Percentiles rank a stretch among this genome's conserved stretches.
Conservation (phyloP, 1,140 invertebrate species). For the Drosophila quadrilineata region DNA sequence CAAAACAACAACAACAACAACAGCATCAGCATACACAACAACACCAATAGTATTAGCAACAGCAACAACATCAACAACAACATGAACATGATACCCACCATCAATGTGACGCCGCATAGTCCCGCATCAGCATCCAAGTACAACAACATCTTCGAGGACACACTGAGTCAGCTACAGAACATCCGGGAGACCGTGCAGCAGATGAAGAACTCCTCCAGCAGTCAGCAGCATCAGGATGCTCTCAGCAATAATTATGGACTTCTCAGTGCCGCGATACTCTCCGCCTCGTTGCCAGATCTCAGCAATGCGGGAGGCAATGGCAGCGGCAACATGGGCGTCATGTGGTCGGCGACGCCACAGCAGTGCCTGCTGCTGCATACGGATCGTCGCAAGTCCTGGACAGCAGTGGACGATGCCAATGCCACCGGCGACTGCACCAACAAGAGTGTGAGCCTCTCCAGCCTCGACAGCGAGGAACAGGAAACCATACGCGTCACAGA, state of each 20-base stretch:
- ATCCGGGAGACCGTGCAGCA: conserved; percentile 80
- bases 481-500: conserved; percentile 81
- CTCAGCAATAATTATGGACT: conserved; percentile 50
- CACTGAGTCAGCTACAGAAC: conserved; percentile 81
- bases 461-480: conserved; percentile 83
- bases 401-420: conserved; percentile 86
- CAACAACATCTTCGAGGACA: conserved; percentile 82
- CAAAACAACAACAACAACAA: conserved; percentile 3
- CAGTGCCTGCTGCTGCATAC: conserved; percentile 81
- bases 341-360: conserved; percentile 69
- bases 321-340: conserved; percentile 22
- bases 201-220: conserved; percentile 78
- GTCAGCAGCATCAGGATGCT: conserved; percentile 57
- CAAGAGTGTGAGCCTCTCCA: conserved; percentile 82
- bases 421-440: conserved; percentile 78
- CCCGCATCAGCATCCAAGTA: conserved; percentile 84
- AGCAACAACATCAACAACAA: conserved; percentile 42
- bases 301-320: conserved; percentile 39
- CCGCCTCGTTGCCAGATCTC: conserved; percentile 83
- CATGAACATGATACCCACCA: conserved; percentile 86
- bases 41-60: conserved; percentile 21
- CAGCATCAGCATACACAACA: conserved; percentile 22
- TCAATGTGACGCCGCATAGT: conserved; percentile 93
- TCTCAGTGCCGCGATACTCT: conserved; percentile 61
- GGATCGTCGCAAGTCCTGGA: conserved; percentile 89